Evolutionary conservation across 2,113 vertebrate genomes (phyloP).

Genomic region (Asarcornis scutulata): DNA sequence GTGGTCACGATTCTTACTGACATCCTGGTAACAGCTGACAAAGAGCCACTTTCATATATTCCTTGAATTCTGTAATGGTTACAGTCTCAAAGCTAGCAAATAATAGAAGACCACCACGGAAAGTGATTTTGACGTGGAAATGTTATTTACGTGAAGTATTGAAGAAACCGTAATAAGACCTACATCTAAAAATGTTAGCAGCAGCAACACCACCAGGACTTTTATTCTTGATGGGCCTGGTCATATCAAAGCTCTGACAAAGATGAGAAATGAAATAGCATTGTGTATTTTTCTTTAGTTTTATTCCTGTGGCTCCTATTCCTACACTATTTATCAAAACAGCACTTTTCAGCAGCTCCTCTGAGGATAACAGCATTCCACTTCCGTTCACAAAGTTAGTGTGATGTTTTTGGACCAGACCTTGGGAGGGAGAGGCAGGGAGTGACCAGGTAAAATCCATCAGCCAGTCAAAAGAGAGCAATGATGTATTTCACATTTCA

Average conservation of each 20-base stretch:
- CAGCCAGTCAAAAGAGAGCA: not conserved
- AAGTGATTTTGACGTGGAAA: not conserved
- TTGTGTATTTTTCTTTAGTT: conserved; percentile 45
- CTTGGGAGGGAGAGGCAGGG: not conserved
- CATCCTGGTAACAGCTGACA: conserved; percentile 42
- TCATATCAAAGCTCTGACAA: conserved; percentile 30
- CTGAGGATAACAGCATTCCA: conserved; percentile 21
- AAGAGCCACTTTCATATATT: conserved; percentile 25
- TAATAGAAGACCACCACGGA: not conserved
- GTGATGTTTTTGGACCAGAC: not conserved
- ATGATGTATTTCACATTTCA: not conserved
- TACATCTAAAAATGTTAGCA: not conserved
- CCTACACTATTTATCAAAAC: conserved; percentile 66
- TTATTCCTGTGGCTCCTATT: conserved; percentile 55
- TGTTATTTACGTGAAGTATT: not conserved
- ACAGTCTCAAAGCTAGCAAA: not conserved
- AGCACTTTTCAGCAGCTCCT: conserved; percentile 62
- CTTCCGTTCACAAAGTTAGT: conserved; percentile 38
- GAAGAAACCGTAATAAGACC: not conserved
- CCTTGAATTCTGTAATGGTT: conserved; percentile 8
- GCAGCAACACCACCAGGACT: not conserved
- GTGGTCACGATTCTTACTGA: conserved; percentile 59
- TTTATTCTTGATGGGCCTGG: not conserved
- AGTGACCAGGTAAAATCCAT: not conserved
- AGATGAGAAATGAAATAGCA: conserved; percentile 52